Evolutionary conservation across 2,888 invertebrate genomes (phyloP).

Genomic region (Sphaerophoria taeniata): DNA sequence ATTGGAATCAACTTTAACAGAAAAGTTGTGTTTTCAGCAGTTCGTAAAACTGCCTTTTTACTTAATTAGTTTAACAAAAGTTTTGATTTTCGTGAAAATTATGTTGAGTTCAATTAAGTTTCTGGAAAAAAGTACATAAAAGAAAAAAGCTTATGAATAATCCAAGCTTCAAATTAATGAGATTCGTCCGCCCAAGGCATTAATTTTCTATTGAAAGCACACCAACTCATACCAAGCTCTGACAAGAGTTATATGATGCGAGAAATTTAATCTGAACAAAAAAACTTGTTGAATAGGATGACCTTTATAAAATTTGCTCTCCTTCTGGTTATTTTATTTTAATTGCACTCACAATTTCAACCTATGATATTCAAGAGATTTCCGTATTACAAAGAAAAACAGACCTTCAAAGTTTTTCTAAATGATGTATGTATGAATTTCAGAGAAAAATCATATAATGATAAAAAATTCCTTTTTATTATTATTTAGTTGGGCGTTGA

Average conservation of each 20-base stretch:
- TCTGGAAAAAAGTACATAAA: not conserved
- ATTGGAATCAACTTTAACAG: too few relatives aligned
- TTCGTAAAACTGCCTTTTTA: too few relatives aligned
- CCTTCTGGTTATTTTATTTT: constrained; percentile 23
- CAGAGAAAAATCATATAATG: not conserved
- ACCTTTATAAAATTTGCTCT: not conserved
- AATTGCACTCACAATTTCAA: not conserved
- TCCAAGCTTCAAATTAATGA: not conserved
- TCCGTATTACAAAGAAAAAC: not conserved
- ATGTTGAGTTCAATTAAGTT: not conserved
- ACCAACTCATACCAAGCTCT: not conserved
- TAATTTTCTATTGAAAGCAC: not conserved
- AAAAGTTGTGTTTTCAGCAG: too few relatives aligned
- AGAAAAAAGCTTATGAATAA: not conserved
- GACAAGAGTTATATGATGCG: not conserved
- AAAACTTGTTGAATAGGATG: constrained; percentile 6
- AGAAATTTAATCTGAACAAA: not conserved
- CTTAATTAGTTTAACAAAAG: too few relatives aligned
- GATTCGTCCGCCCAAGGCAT: not conserved
- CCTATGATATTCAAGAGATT: constrained; percentile 5
- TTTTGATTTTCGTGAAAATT: too few relatives aligned
- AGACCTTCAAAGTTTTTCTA: not conserved
- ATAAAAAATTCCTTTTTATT: too few relatives aligned
- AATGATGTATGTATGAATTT: not conserved
- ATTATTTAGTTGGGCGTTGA: too few relatives aligned